Evolutionary conservation across 2,888 invertebrate species (phyloP).

Genomic region (Stomorhina lunata): DNA sequence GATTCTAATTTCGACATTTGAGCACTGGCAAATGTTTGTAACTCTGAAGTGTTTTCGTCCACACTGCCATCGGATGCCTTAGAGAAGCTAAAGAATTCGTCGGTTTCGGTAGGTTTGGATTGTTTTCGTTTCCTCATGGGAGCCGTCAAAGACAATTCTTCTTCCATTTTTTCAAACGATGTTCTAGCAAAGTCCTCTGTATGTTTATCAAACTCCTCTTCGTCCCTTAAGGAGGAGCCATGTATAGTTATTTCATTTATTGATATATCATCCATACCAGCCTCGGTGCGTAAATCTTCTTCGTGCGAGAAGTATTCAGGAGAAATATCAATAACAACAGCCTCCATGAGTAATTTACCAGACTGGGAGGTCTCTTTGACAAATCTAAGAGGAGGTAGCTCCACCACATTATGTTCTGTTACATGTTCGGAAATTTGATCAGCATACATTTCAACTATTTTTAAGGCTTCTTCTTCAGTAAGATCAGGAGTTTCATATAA

Average conservation of each 20-base stretch:
- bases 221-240: constrained; percentile 81
- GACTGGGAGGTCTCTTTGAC: constrained; percentile 94
- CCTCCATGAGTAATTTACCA: constrained; percentile 93
- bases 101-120: constrained; percentile 84
- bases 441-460: constrained; percentile 96
- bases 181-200: constrained; percentile 80
- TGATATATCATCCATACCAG: constrained; percentile 92
- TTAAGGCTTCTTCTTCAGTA: constrained; percentile 94
- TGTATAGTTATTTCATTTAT: constrained; percentile 87
- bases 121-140: constrained; percentile 82
- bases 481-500: constrained; percentile 95
- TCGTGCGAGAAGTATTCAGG: constrained; percentile 90
- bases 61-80: constrained; percentile 81
- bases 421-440: constrained; percentile 95
- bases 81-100: constrained; percentile 85
- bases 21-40: constrained; percentile 84
- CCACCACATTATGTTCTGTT: constrained; percentile 90
- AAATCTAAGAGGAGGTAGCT: constrained; percentile 92
- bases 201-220: constrained; percentile 80
- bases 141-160: constrained; percentile 82
- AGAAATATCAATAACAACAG: constrained; percentile 93
- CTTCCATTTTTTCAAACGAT: constrained; percentile 80
- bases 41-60: constrained; percentile 82
- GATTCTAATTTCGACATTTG: constrained; percentile 56
- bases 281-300: constrained; percentile 91